Percentiles rank a stretch among this genome's conserved stretches.
phyloP scores from a whole-genome alignment of 2,888 invertebrate species.

The Tetropium fuscum region DNA sequence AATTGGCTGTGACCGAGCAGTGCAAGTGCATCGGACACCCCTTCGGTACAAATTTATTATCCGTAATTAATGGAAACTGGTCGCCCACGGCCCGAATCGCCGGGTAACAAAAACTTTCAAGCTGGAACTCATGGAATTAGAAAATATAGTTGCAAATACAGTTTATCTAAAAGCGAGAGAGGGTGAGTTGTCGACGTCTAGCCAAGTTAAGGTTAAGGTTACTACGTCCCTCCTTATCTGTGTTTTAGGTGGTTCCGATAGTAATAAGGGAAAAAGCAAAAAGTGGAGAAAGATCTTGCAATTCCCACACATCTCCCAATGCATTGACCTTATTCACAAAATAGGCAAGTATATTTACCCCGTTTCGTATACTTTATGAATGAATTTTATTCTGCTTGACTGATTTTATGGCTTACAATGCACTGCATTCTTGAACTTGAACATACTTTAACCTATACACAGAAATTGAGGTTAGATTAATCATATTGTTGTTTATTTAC shows the following conservation, averaged over 20 bases:
- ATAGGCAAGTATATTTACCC: slow-evolving; percentile 77
- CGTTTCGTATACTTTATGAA: background rate
- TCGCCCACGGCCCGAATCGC: slow-evolving; percentile 67
- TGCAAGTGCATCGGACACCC: slow-evolving; percentile 46
- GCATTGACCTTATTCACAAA: slow-evolving; percentile 96
- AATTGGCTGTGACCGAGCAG: slow-evolving; percentile 40
- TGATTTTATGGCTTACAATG: slow-evolving; percentile 7
- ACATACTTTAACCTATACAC: slow-evolving; percentile 20
- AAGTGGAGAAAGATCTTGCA: slow-evolving; percentile 99
- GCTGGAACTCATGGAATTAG: slow-evolving; percentile 99
- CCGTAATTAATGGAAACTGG: slow-evolving; percentile 68
- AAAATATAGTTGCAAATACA: slow-evolving; percentile 99
- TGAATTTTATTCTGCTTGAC: slow-evolving; percentile 13
- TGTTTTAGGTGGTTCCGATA: slow-evolving; percentile 94
- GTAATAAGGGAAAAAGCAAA: slow-evolving; percentile 99
- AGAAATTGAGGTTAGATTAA: slow-evolving; percentile 42
- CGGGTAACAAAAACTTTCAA: slow-evolving; percentile 72
- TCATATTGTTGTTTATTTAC: slow-evolving; percentile 39
- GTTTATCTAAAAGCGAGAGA: slow-evolving; percentile 99
- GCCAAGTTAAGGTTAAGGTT: slow-evolving; percentile 46
- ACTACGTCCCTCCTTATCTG: slow-evolving; percentile 32
- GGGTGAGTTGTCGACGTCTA: slow-evolving; percentile 74
- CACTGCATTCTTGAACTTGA: slow-evolving; percentile 5
- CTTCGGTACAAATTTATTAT: slow-evolving; percentile 36
- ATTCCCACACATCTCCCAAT: slow-evolving; percentile 99